phyloP scores from a whole-genome alignment of 92 coral and sea anemone species.

The Epizoanthus rinbou region DNA sequence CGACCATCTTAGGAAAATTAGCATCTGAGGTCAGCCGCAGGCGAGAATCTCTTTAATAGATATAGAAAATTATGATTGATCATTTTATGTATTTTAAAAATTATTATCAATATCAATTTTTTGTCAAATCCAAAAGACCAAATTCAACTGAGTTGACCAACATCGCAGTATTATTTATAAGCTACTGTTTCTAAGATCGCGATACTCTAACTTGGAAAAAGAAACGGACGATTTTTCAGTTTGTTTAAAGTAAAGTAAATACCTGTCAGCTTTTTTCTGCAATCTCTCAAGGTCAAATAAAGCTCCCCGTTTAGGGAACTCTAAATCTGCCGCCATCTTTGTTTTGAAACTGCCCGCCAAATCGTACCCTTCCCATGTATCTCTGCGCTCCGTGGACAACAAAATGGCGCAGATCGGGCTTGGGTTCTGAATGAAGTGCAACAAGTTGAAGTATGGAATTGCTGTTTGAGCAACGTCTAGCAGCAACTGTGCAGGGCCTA shows the following conservation, averaged over 20 bases:
- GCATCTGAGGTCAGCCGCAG: no score
- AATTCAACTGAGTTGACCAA: no score
- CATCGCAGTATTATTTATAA: no score
- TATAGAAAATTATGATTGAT: no score
- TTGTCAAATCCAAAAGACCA: no score
- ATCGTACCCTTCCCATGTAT: conserved; percentile 19
- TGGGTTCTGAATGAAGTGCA: no score
- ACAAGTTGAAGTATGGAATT: conserved; percentile 17
- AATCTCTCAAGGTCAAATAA: conserved; percentile 57
- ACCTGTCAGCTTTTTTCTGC: conserved; percentile 69
- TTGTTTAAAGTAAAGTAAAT: conserved; percentile 5
- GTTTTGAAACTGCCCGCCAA: conserved; percentile 35
- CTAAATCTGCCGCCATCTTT: conserved; percentile 56
- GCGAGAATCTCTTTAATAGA: no score
- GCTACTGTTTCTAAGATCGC: no score
- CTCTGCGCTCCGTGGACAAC: conserved; percentile 18
- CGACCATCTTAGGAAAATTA: no score
- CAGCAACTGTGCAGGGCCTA: conserved; percentile 26
- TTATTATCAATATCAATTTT: no score
- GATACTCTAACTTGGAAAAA: background rate
- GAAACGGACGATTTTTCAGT: background rate
- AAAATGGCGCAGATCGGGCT: background rate
- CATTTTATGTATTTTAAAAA: no score
- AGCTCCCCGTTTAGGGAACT: conserved; percentile 27
- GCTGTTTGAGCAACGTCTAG: conserved; percentile 35